Evolutionary conservation across 2,888 invertebrate species (phyloP).

Genomic region (Diogma glabrata): DNA sequence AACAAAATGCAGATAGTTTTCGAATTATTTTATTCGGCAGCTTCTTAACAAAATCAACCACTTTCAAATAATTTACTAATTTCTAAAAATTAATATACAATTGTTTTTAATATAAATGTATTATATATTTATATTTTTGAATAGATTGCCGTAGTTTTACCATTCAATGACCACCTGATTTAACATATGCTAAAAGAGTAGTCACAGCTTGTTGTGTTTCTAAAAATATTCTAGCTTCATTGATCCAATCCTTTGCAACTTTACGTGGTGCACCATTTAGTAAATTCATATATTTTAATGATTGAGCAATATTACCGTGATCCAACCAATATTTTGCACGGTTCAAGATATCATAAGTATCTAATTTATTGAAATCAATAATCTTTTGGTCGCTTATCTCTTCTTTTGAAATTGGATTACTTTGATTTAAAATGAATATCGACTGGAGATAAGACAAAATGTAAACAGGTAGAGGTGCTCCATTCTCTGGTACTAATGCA

Average conservation of each 20-base stretch:
- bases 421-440: constrained; percentile 58
- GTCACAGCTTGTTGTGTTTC: constrained; percentile 87
- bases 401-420: constrained; percentile 55
- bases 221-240: constrained; percentile 66
- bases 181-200: constrained; percentile 79
- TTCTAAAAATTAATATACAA: too few relatives aligned
- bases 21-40: too few relatives aligned
- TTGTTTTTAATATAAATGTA: too few relatives aligned
- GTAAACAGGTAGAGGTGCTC: constrained; percentile 74
- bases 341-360: constrained; percentile 80
- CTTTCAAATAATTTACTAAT: too few relatives aligned
- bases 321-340: constrained; percentile 84
- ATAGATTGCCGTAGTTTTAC: too few relatives aligned
- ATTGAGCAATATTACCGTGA: constrained; percentile 73
- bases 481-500: constrained; percentile 76
- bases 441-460: constrained; percentile 84
- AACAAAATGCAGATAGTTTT: too few relatives aligned
- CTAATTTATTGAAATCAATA: constrained; percentile 58
- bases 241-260: constrained; percentile 78
- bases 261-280: constrained; percentile 78
- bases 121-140: too few relatives aligned
- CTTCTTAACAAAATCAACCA: too few relatives aligned
- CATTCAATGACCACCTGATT: constrained; percentile 50
- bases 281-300: constrained; percentile 76
- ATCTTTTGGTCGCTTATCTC: constrained; percentile 64